Conservation (phyloP, 1,140 invertebrate species). For the Bicyclus anynana region DNA sequence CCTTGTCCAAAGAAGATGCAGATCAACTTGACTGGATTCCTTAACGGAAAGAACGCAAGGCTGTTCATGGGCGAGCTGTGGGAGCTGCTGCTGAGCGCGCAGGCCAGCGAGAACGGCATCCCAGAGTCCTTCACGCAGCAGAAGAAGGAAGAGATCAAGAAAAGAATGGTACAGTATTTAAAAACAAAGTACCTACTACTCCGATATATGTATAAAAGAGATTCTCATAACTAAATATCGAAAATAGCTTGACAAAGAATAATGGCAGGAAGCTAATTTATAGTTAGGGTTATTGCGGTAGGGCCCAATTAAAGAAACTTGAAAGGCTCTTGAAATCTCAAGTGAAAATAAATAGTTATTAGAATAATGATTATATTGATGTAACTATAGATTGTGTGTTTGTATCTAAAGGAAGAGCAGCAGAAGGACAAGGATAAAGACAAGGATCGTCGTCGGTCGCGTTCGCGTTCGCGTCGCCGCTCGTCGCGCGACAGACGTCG, state of each 20-base stretch:
- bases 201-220: too few relatives aligned
- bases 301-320: too few relatives aligned
- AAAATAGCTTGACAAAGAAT: too few relatives aligned
- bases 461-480: conserved; percentile 59
- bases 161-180: conserved; percentile 62
- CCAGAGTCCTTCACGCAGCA: conserved; percentile 94
- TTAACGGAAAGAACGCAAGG: conserved; percentile 98
- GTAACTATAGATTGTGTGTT: neutral
- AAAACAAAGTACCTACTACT: neutral
- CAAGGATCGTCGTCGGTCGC: conserved; percentile 60
- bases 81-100: conserved; percentile 95
- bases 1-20: conserved; percentile 99
- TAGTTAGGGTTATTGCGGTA: too few relatives aligned
- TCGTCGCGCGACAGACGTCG: conserved; percentile 57
- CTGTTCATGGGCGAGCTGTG: conserved; percentile 98
- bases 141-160: conserved; percentile 98
- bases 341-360: too few relatives aligned
- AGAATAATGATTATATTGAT: too few relatives aligned
- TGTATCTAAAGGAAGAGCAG: conserved; percentile 45
- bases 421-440: conserved; percentile 61
- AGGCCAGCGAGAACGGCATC: conserved; percentile 96
- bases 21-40: conserved; percentile 99
- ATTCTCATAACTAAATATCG: too few relatives aligned
- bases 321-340: too few relatives aligned
- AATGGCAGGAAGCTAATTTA: too few relatives aligned